Evolutionary conservation across 35 echinoderm and acorn worm genomes (phyloP).

Genomic region (Anneissia japonica): DNA sequence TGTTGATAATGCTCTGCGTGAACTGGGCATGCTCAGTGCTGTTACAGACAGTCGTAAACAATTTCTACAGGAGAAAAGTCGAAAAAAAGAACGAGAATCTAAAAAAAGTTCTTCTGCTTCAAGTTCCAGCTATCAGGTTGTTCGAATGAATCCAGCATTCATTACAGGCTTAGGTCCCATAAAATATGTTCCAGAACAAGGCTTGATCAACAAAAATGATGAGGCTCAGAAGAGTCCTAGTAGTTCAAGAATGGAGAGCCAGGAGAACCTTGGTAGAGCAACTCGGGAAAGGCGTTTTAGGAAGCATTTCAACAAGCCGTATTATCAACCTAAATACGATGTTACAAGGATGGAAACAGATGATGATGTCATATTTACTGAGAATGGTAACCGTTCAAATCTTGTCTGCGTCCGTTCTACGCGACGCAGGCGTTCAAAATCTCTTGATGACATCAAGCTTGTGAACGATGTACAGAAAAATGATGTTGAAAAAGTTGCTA

Average conservation of each 20-base stretch:
- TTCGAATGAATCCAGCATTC: constrained; percentile 63
- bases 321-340: neutral
- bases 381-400: neutral
- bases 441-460: constrained; percentile 44
- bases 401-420: neutral
- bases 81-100: neutral
- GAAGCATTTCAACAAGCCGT: neutral
- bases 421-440: constrained; percentile 45
- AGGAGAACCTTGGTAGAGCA: neutral
- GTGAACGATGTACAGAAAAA: constrained; percentile 2
- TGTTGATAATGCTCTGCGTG: constrained; percentile 70
- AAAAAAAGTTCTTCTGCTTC: neutral
- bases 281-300: neutral
- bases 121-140: constrained; percentile 51
- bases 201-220: neutral
- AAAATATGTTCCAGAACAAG: neutral
- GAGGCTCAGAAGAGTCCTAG: neutral
- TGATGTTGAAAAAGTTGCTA: constrained; percentile 55
- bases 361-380: neutral
- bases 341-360: neutral
- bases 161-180: constrained; percentile 25
- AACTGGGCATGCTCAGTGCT: constrained; percentile 91
- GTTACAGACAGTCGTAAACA: constrained; percentile 79
- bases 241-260: neutral
- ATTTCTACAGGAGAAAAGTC: constrained; percentile 38